These are phyloP conservation scores for Bothrops jararaca DNA, from an alignment of 2,113 vertebrate genomes.

Conservation along the genomic window DNA sequence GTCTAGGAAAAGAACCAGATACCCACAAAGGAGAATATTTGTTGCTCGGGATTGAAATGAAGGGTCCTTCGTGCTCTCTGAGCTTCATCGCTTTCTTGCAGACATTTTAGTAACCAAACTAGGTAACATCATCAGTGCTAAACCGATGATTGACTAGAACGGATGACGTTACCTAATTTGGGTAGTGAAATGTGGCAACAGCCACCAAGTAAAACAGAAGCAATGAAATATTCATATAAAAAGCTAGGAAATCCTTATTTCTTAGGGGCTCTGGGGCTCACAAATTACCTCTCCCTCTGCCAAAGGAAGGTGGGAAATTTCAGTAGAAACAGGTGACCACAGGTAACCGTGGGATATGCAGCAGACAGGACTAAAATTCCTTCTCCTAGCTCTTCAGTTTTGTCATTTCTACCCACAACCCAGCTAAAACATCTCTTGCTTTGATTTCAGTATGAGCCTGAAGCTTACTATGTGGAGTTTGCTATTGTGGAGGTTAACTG, in stretches of 20 bases:
- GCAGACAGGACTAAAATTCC: background rate
- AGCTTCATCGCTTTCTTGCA: too few relatives aligned
- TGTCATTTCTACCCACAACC: conserved; percentile 8
- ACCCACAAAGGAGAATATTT: too few relatives aligned
- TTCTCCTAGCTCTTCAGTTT: conserved; percentile 37
- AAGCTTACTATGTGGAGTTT: conserved; percentile 58
- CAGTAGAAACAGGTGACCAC: background rate
- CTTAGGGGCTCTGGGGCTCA: background rate
- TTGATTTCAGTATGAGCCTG: conserved; percentile 52
- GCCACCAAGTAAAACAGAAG: background rate
- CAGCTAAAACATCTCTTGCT: conserved; percentile 25
- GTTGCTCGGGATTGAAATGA: too few relatives aligned
- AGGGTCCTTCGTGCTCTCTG: too few relatives aligned
- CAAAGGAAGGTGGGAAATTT: background rate
- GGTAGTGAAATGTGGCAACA: background rate
- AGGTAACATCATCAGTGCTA: too few relatives aligned
- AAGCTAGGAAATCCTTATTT: background rate
- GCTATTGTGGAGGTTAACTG: conserved; percentile 68
- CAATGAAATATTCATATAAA: background rate
- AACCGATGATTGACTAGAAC: too few relatives aligned
- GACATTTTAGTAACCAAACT: too few relatives aligned
- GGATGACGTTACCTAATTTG: too few relatives aligned
- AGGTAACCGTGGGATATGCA: background rate
- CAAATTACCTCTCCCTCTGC: background rate
- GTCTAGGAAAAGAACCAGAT: background rate